A percentile compares a stretch with the other conserved stretches of the same genome.
Evolutionary conservation across 2,888 invertebrate species (phyloP).

Genomic region (Tachystola acroxantha): DNA sequence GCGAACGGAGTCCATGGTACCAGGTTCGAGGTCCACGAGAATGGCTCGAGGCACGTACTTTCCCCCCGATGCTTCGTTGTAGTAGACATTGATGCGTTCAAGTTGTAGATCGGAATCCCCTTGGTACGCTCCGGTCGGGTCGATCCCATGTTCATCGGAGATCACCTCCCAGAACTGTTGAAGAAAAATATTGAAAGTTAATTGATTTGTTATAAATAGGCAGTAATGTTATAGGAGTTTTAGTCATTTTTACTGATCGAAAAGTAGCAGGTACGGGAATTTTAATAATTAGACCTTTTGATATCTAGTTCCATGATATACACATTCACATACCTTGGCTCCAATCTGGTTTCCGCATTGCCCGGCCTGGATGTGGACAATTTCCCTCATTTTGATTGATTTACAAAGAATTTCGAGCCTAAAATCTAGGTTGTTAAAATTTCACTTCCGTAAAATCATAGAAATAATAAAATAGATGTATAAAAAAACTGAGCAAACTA

Average conservation of each 20-base stretch:
- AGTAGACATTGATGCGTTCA: slow-evolving; percentile 87
- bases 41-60: slow-evolving; percentile 62
- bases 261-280: no score
- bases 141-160: slow-evolving; percentile 62
- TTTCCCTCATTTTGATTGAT: slow-evolving; percentile 84
- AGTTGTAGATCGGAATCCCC: slow-evolving; percentile 85
- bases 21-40: slow-evolving; percentile 62
- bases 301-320: no score
- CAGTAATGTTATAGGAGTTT: no score
- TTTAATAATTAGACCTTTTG: no score
- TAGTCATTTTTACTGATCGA: no score
- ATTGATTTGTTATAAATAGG: no score
- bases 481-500: slow-evolving; percentile 19
- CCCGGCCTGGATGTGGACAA: slow-evolving; percentile 89
- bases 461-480: slow-evolving; percentile 32
- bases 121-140: slow-evolving; percentile 68
- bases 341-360: slow-evolving; percentile 93
- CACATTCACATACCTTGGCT: slow-evolving; percentile 71
- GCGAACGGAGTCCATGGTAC: slow-evolving; percentile 82
- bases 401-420: slow-evolving; percentile 48
- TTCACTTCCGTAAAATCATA: slow-evolving; percentile 36
- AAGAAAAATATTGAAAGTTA: not conserved
- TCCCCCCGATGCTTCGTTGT: slow-evolving; percentile 82
- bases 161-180: slow-evolving; percentile 67
- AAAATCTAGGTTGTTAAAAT: slow-evolving; percentile 32